Evolutionary conservation across 53 echinoderm and acorn worm species (phyloP), one percentile per base, ranked within the genome.

Genomic region (Luidia sarsii): DNA sequence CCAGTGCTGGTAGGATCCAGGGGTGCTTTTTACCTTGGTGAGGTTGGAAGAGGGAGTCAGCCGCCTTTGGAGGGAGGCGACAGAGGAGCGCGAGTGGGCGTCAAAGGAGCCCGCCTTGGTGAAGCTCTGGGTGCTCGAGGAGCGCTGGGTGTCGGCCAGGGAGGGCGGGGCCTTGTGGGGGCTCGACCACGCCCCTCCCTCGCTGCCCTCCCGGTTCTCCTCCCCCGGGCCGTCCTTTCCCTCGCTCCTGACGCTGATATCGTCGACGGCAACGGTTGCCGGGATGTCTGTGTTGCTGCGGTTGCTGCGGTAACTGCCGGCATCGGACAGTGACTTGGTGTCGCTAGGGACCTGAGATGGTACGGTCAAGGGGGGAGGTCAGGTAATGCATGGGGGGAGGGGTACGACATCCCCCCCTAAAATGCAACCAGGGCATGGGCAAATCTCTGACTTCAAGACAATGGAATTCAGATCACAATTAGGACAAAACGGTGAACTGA

Each of bases 11-110:
- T n/a, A n/a, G n/a, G n/a, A n/a, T n/a, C n/a, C n/a, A 46, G 38
- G 77, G 29, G 30, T 61, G 60, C 35, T 67, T 39, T 77, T 77
- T 77, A 77, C 77, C 77, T 77, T 77, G 60, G 31, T 77, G 45
- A 77, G 77, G 48, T 59, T 77, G 36, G 48, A 60, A 27, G 43
- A 30, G 2, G 77, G 0, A 9, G 22, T 3, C 31, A 46, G 22
- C 11, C 45, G 41, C 46, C 77, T 59, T 61, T 77, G 77, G 43
- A 77, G 77, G 19, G 77, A 77, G 61, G 77, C 59, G n/a, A 31
- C 29, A 0, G 77, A 61, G 18, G 33, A 15, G 31, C 22, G 60
- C 38, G 46, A 60, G 7, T 43, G 60, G 43, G 9, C 16, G 34
- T 21, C 51, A 7, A 69, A 43, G 49, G 43, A 28, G 39, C 48